Evolutionary conservation across 2,797 vertebrate genomes (phyloP).

Genomic region (Todus mexicanus): DNA sequence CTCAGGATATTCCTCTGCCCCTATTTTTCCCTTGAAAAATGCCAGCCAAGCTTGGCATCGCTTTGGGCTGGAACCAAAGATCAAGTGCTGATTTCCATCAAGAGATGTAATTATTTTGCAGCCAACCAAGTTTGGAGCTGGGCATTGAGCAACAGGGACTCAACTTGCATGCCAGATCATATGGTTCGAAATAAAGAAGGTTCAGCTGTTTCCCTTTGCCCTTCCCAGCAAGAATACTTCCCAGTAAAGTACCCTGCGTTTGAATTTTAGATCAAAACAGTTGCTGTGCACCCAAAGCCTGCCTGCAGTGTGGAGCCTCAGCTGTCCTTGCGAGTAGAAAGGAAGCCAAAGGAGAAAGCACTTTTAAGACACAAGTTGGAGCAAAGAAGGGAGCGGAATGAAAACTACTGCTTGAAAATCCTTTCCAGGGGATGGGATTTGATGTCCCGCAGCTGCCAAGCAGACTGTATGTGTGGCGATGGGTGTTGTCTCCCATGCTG

Average conservation of each 20-base stretch:
- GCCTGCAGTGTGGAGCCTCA: not conserved
- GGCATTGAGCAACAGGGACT: not conserved
- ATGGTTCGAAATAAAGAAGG: not conserved
- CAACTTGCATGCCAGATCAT: not conserved
- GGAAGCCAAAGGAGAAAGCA: constrained; percentile 40
- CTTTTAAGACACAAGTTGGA: constrained; percentile 16
- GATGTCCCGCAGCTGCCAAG: constrained; percentile 61
- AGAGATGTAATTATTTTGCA: not conserved
- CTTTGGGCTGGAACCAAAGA: not conserved
- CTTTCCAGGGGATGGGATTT: constrained; percentile 57
- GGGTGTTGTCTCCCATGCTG: constrained; percentile 6
- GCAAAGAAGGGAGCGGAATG: not conserved
- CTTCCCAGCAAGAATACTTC: not conserved
- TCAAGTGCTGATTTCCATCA: not conserved
- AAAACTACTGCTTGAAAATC: constrained; percentile 59
- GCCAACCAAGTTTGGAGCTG: not conserved
- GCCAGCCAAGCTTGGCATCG: not conserved
- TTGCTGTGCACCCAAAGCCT: constrained; percentile 5
- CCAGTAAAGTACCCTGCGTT: not conserved
- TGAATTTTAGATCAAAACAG: constrained; percentile 39
- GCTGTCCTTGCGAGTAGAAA: not conserved
- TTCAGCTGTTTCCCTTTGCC: constrained; percentile 1
- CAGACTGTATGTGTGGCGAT: constrained; percentile 52
- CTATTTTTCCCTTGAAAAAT: not conserved
- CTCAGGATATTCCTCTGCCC: not conserved